Evolutionary conservation across 2,888 invertebrate species (phyloP).

Genomic region (Carpatolechia fugitivella): DNA sequence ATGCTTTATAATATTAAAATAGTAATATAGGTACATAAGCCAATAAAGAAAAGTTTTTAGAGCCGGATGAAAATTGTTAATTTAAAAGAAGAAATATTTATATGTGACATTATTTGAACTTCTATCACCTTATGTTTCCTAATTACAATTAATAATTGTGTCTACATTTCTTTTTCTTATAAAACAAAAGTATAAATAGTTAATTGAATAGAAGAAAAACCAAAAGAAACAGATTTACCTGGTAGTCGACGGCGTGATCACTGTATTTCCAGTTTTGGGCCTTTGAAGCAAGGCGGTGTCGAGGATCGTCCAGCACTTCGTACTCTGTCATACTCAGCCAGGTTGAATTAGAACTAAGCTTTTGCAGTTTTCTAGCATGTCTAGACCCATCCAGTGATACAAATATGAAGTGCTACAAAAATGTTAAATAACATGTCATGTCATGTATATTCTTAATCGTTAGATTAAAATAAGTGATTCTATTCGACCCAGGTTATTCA

Average conservation of each 20-base stretch:
- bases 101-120: no score
- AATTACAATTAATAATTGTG: no score
- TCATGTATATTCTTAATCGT: background rate
- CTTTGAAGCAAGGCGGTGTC: slow-evolving; percentile 50
- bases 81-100: no score
- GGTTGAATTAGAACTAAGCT: slow-evolving; percentile 55
- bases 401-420: slow-evolving; percentile 57
- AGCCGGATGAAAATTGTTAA: no score
- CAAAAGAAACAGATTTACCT: slow-evolving; percentile 33
- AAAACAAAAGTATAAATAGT: no score
- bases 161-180: no score
- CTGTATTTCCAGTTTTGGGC: slow-evolving; percentile 53
- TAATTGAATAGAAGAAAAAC: background rate
- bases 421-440: no score
- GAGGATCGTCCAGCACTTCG: slow-evolving; percentile 47
- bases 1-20: no score
- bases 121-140: no score
- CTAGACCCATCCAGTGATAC: slow-evolving; percentile 57
- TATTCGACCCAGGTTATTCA: no score
- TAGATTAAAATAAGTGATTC: background rate
- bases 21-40: no score
- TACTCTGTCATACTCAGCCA: slow-evolving; percentile 64
- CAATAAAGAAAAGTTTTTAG: no score
- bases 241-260: slow-evolving; percentile 45
- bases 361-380: slow-evolving; percentile 44